phyloP scores from a whole-genome alignment of 2,888 invertebrate species.

The Nycteola revayana region DNA sequence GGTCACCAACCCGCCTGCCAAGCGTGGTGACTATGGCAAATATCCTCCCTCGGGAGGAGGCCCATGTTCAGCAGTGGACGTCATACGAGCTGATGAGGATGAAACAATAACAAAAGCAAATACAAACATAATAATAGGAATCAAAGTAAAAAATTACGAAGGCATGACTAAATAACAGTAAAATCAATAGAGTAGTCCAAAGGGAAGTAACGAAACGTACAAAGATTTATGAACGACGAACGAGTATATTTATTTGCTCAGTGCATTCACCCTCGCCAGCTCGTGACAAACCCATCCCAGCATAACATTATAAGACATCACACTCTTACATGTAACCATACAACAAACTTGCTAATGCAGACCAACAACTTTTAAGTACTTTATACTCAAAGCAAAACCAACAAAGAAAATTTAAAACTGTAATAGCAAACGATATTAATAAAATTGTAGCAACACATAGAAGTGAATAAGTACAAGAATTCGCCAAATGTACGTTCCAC shows the following conservation, averaged over 20 bases:
- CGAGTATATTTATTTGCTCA: slow-evolving; percentile 50
- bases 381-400: slow-evolving; percentile 3
- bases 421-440: slow-evolving; percentile 8
- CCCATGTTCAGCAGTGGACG: too few species aligned
- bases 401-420: slow-evolving; percentile 14
- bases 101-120: too few species aligned
- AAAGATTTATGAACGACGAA: slow-evolving; percentile 54
- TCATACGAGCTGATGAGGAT: too few species aligned
- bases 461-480: not conserved
- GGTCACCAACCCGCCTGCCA: too few species aligned
- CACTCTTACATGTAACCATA: slow-evolving; percentile 18
- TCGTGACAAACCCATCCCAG: slow-evolving; percentile 67
- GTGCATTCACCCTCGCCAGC: slow-evolving; percentile 62
- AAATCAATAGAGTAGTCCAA: slow-evolving; percentile 14
- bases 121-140: too few species aligned
- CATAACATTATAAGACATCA: slow-evolving; percentile 54
- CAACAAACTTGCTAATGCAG: slow-evolving; percentile 24
- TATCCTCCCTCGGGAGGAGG: too few species aligned
- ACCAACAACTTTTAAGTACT: slow-evolving; percentile 11
- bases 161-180: slow-evolving; percentile 13
- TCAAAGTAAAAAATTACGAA: slow-evolving; percentile 1
- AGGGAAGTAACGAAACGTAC: slow-evolving; percentile 35
- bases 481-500: slow-evolving; percentile 41
- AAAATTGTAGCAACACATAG: slow-evolving; percentile 1
- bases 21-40: too few species aligned